Conservation (phyloP, 1,140 invertebrate genomes). For the Camponotus floridanus region DNA sequence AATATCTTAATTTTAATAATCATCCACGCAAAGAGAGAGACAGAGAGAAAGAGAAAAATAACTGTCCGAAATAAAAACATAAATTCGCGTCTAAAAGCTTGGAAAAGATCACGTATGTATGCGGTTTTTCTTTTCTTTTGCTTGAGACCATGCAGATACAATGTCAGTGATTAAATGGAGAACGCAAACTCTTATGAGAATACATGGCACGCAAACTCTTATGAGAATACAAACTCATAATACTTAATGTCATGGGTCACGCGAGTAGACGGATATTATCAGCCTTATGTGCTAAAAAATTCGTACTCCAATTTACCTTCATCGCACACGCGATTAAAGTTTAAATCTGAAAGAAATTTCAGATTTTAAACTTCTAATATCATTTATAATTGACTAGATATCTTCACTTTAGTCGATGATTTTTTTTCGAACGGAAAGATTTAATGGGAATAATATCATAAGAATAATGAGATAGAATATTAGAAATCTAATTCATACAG, state of each 20-base stretch:
- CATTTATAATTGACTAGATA: constrained; percentile 23
- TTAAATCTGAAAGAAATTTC: constrained; percentile 33
- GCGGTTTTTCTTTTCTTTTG: constrained; percentile 44
- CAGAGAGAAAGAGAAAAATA: background rate
- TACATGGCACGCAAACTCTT: constrained; percentile 60
- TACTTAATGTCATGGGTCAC: constrained; percentile 66
- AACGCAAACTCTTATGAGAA: constrained; percentile 28
- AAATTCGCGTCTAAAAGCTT: background rate
- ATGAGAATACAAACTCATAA: constrained; percentile 62
- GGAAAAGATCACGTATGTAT: background rate
- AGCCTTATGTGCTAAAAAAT: constrained; percentile 72
- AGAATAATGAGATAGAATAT: constrained; percentile 12
- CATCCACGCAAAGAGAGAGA: background rate
- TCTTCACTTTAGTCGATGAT: background rate
- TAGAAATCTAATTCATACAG: background rate
- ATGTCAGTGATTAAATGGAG: constrained; percentile 69
- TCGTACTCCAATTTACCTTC: constrained; percentile 38
- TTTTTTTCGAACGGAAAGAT: constrained; percentile 27
- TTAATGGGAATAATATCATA: background rate
- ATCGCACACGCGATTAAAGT: constrained; percentile 29
- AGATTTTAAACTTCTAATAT: constrained; percentile 21
- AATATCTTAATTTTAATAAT: constrained; percentile 19
- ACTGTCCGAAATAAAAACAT: background rate
- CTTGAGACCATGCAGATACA: constrained; percentile 48
- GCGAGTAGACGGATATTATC: constrained; percentile 69